Percentiles rank a stretch among this genome's conserved stretches.
Evolutionary conservation across 1,140 invertebrate species (phyloP).

Genomic region (fruit fly (Drosophila melanogaster)): DNA sequence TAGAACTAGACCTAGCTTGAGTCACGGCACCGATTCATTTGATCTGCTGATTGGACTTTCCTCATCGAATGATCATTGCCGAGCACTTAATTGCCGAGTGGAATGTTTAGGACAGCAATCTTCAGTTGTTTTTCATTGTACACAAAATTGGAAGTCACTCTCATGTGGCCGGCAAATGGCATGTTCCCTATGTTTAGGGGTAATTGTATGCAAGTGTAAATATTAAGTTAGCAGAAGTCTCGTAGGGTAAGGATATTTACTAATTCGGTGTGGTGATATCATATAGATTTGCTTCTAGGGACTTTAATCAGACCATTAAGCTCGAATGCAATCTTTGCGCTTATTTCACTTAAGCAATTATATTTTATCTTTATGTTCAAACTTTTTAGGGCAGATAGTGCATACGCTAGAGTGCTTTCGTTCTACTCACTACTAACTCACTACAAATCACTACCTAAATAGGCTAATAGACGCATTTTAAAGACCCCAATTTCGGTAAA

Average conservation of each 20-base stretch:
- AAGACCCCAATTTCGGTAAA: not conserved
- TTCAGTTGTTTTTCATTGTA: slow-evolving; percentile 22
- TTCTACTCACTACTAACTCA: too few species aligned
- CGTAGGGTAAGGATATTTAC: not conserved
- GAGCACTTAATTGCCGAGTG: slow-evolving; percentile 12
- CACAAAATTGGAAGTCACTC: not conserved
- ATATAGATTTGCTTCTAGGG: not conserved
- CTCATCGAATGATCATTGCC: slow-evolving; percentile 51
- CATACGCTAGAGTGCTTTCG: too few species aligned
- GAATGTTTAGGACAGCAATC: slow-evolving; percentile 34
- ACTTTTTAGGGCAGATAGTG: too few species aligned
- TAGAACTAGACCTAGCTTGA: slow-evolving; percentile 19
- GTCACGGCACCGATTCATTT: slow-evolving; percentile 13
- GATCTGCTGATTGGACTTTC: slow-evolving; percentile 41
- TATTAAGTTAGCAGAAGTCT: not conserved
- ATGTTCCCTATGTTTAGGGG: not conserved
- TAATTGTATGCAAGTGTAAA: not conserved
- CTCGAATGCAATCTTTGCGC: not conserved
- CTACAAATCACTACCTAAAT: not conserved
- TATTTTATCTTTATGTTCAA: not conserved
- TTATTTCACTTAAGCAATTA: not conserved
- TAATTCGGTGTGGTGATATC: not conserved
- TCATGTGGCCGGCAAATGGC: not conserved
- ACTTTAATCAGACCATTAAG: not conserved
- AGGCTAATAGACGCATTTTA: not conserved